Evolutionary conservation across 2,113 vertebrate genomes (phyloP).

Genomic region (Morone chrysops): DNA sequence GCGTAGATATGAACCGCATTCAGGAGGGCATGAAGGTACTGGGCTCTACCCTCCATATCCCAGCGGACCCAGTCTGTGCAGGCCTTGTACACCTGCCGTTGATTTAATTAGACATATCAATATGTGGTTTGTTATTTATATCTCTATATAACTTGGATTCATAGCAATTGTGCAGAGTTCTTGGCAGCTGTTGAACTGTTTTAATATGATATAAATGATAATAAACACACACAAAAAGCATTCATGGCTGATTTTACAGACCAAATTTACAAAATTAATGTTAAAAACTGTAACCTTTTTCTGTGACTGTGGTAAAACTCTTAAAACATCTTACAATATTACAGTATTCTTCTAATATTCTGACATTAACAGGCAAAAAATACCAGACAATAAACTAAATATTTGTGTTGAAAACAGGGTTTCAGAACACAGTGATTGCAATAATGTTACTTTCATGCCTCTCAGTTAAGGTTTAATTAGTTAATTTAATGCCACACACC

Average conservation of each 20-base stretch:
- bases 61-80: slow-evolving; percentile 88
- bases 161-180: background rate
- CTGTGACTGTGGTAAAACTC: background rate
- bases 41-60: slow-evolving; percentile 83
- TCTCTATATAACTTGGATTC: background rate
- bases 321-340: background rate
- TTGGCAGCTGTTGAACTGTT: background rate
- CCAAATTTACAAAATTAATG: no score
- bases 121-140: background rate
- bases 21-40: slow-evolving; percentile 87
- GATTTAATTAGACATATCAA: background rate
- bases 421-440: background rate
- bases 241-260: no score
- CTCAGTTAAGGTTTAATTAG: background rate
- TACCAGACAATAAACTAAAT: background rate
- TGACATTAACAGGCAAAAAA: background rate
- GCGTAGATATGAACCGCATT: slow-evolving; percentile 88
- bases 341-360: background rate
- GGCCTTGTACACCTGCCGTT: slow-evolving; percentile 85
- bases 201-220: background rate
- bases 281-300: background rate
- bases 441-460: background rate
- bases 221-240: background rate
- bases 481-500: slow-evolving; percentile 48
- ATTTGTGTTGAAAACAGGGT: no score